Conservation (phyloP, 1,140 invertebrate species). For the Drosophila mauritiana region DNA sequence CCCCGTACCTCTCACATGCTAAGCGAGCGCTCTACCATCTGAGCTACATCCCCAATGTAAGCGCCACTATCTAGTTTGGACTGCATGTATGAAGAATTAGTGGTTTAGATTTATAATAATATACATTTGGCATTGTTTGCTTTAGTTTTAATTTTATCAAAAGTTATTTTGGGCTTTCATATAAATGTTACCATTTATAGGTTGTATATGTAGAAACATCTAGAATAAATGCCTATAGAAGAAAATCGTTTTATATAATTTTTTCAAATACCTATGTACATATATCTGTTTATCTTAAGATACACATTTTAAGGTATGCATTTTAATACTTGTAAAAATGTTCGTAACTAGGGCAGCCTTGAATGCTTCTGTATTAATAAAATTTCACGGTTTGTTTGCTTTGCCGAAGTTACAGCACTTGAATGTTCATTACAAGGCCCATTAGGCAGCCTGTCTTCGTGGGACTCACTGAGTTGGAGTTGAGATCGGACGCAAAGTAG, state of each 20-base stretch:
- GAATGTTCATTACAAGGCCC: slow-evolving; percentile 40
- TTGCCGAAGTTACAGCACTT: slow-evolving; percentile 22
- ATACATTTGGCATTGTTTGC: background rate
- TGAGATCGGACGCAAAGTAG: slow-evolving; percentile 14
- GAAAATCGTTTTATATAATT: too few relatives aligned
- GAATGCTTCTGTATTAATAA: slow-evolving; percentile 8
- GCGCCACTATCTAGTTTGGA: background rate
- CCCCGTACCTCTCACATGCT: slow-evolving; percentile 93
- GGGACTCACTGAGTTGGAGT: background rate
- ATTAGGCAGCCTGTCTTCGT: slow-evolving; percentile 31
- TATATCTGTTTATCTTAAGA: background rate
- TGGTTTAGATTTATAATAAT: background rate
- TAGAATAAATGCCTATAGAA: too few relatives aligned
- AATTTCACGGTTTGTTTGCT: slow-evolving; percentile 34
- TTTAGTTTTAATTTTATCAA: background rate
- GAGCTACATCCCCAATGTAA: slow-evolving; percentile 87
- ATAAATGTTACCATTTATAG: background rate
- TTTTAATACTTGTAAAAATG: background rate
- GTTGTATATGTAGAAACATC: too few relatives aligned
- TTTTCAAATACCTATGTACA: too few relatives aligned
- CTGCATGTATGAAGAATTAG: background rate
- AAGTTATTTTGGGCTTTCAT: background rate
- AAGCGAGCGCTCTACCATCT: slow-evolving; percentile 94
- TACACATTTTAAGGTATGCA: too few relatives aligned
- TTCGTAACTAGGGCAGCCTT: slow-evolving; percentile 12